Percentiles rank a stretch among this genome's conserved stretches.
Conservation (phyloP, 2,888 invertebrate species). For the Linnaemya tessellans region DNA sequence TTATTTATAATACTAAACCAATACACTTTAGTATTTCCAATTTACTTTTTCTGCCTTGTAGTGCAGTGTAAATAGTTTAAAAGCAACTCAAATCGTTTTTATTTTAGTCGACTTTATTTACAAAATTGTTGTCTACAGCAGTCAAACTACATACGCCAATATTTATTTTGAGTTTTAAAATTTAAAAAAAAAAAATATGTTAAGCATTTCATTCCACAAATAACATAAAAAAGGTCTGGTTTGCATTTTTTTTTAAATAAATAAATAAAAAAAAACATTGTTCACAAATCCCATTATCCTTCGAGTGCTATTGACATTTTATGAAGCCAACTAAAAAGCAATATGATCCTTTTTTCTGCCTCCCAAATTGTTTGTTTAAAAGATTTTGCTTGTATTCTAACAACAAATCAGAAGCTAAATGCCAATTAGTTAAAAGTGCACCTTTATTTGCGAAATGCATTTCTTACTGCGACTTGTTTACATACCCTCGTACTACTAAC, state of each 20-base stretch:
- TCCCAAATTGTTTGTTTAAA: conserved; percentile 20
- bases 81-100: conserved; percentile 9
- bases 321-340: conserved; percentile 16
- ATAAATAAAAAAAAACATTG: not conserved
- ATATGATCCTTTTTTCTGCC: conserved; percentile 38
- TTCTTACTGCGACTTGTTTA: conserved; percentile 5
- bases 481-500: conserved; percentile 9
- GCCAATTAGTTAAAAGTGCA: conserved; percentile 58
- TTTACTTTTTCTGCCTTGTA: not conserved
- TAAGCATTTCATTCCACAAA: conserved; percentile 7
- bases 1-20: no score
- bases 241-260: not conserved
- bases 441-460: conserved; percentile 53
- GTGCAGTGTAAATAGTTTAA: conserved; percentile 34
- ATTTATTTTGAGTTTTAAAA: conserved; percentile 54
- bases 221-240: not conserved
- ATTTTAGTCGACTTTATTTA: conserved; percentile 7
- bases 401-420: conserved; percentile 54
- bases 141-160: conserved; percentile 41
- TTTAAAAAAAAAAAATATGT: conserved; percentile 17
- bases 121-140: conserved; percentile 45
- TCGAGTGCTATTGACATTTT: conserved; percentile 1
- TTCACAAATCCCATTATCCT: conserved; percentile 14
- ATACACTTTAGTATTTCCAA: not conserved
- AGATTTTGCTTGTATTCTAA: conserved; percentile 9